Evolutionary conservation across 2,113 vertebrate species (phyloP).

Genomic region (Columbina picui): DNA sequence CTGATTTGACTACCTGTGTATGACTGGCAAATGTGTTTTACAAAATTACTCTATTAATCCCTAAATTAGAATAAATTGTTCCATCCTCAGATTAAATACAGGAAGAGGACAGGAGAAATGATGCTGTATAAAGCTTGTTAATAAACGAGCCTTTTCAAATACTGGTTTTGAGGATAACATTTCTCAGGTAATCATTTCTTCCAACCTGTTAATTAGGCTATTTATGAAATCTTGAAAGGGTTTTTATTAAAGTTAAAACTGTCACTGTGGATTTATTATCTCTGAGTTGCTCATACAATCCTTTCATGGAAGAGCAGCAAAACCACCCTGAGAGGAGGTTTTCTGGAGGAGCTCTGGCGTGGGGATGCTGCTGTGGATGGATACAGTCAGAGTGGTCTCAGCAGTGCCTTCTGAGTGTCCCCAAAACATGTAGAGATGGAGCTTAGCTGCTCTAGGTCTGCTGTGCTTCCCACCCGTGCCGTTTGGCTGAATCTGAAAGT

Average conservation of each 20-base stretch:
- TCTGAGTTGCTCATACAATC: not conserved
- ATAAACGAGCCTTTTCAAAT: conserved; percentile 21
- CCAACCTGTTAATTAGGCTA: not conserved
- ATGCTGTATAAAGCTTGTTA: not conserved
- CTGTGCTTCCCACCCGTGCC: not conserved
- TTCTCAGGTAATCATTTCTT: not conserved
- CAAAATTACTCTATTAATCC: not conserved
- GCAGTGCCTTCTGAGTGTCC: not conserved
- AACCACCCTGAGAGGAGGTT: not conserved
- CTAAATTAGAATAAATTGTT: not conserved
- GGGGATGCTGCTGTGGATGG: accelerated
- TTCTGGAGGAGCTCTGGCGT: not conserved
- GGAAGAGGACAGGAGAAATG: not conserved
- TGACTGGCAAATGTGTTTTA: not conserved
- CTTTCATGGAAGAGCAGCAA: not conserved
- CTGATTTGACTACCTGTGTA: not conserved
- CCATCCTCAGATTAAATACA: not conserved
- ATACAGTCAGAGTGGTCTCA: accelerated
- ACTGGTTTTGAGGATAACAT: not conserved
- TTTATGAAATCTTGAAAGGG: not conserved
- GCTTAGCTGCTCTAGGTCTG: not conserved
- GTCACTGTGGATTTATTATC: not conserved
- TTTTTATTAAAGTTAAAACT: not conserved
- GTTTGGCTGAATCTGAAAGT: not conserved
- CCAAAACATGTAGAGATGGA: not conserved